Conservation (phyloP, 2,113 vertebrate species). For the Pleuronectes platessa region DNA sequence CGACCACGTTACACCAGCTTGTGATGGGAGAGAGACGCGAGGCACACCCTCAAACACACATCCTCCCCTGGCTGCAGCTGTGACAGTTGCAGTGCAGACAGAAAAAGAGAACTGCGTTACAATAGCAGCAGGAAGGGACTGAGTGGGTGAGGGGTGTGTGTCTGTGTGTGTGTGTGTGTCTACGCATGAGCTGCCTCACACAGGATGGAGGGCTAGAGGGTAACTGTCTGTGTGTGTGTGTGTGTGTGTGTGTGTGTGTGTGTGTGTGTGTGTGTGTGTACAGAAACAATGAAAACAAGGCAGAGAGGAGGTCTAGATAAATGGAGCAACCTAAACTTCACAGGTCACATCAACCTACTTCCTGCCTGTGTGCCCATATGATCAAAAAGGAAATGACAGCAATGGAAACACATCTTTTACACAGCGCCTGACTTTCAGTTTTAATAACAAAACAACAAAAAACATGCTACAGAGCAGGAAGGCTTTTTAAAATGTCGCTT, state of each 20-base stretch:
- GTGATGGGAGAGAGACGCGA: slow-evolving; percentile 6
- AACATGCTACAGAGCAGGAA: neutral
- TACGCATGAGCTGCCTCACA: slow-evolving; percentile 42
- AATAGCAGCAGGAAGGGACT: slow-evolving; percentile 70
- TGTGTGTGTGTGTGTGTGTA: neutral
- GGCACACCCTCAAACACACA: slow-evolving; percentile 30
- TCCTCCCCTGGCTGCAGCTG: slow-evolving; percentile 61
- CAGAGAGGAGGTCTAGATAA: slow-evolving; percentile 13
- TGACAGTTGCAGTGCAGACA: slow-evolving; percentile 59
- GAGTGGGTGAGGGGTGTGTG: slow-evolving; percentile 14
- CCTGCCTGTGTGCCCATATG: slow-evolving; percentile 33
- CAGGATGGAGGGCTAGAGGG: slow-evolving; percentile 54
- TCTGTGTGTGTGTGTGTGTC: slow-evolving; percentile 13
- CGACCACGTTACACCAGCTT: neutral
- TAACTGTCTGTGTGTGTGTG: slow-evolving; percentile 22
- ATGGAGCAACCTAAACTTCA: slow-evolving; percentile 11
- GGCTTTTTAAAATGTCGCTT: neutral
- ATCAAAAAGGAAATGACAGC: slow-evolving; percentile 38
- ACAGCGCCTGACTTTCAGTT: neutral
- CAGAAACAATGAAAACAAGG: slow-evolving; percentile 36
- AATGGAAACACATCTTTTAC: slow-evolving; percentile 25
- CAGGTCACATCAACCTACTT: slow-evolving; percentile 54
- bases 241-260: slow-evolving; percentile 24
- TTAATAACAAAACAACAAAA: neutral
- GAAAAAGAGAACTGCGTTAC: slow-evolving; percentile 81